Base-by-base conservation (phyloP, 2,113 vertebrate genomes). In the Onychorhynchus coronatus region DNA sequence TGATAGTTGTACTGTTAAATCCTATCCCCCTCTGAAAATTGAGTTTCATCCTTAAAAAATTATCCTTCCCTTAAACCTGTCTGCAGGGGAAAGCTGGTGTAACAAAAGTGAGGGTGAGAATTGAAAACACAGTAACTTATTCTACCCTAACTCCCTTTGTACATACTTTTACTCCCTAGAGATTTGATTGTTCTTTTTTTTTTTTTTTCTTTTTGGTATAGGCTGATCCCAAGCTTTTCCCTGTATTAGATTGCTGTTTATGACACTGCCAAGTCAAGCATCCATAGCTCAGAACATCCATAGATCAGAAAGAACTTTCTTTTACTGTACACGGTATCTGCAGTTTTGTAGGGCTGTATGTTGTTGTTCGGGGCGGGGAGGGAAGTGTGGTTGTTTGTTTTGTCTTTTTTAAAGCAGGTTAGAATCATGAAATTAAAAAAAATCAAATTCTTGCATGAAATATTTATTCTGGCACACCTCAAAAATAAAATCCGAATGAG, bases 41-140 rank as follows among this genome's bases (percentile, higher is more conserved):
- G 86, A 95, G 71, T 94, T 96, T 89, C 62, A 91, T 89, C 62
- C 94, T 93, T 91, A 88, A 95, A 92, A 95, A 92, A 82, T 87
- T 56, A 94, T 79, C 37, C 80, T 91, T 81, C 77, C 74, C 81
- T 93, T 87, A 95, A 91, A 92, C 58, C 58, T 62, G 62, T 46
- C 94, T 70, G 49, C 58, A 85, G 70, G 85, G 37, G 15, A 66
- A 94, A 89, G 58, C 2, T 85, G 77, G 41, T 84, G 27, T 59
- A 91, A 92, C 77, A 93, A 53, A 96, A 94, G 66, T 1, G 0
- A 94, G 73, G 41, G 91, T 88, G 89, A 87, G 79, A 97, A 96
- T 53, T 82, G 91, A 91, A 95, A 94, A 90, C 0, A 0, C 31
- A 33, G 41, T 72, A 94, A 88, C 44, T 67, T 87, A 92, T 31